A percentile compares a stretch with the other conserved stretches of the same genome.
These are phyloP conservation scores for Hyposoter dolosus DNA, from an alignment of 2,888 invertebrate genomes.

Conservation along the genomic window DNA sequence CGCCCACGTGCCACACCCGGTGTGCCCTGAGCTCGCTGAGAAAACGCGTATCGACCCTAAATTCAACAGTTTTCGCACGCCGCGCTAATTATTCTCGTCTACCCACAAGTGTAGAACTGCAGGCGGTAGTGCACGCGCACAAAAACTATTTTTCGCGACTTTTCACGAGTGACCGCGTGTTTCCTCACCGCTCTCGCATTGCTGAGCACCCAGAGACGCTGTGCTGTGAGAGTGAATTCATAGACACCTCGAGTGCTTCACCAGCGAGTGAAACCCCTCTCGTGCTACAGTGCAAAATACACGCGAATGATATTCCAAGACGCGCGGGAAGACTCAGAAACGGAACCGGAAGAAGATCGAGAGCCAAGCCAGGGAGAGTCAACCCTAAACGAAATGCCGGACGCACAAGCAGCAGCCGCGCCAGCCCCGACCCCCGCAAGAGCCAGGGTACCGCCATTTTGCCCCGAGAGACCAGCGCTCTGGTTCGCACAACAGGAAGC, in stretches of 20 bases:
- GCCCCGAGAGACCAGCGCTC: constrained; percentile 14
- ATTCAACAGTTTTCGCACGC: background rate
- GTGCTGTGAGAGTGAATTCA: constrained; percentile 29
- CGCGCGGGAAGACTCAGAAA: background rate
- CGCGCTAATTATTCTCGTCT: background rate
- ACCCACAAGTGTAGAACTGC: background rate
- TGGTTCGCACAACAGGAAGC: constrained; percentile 45
- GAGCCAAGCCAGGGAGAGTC: background rate
- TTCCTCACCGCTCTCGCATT: constrained; percentile 6
- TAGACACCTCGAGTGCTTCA: background rate
- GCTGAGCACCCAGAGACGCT: constrained; percentile 45
- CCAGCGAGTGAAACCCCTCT: background rate
- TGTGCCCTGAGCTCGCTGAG: background rate
- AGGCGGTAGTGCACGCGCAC: background rate
- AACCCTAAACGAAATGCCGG: background rate
- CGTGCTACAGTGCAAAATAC: background rate
- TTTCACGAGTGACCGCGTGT: constrained; percentile 6
- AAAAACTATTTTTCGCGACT: background rate
- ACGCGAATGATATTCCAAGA: background rate
- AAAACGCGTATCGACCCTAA: background rate
- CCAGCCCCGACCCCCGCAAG: background rate
- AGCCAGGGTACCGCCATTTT: constrained; percentile 7
- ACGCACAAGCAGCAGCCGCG: background rate
- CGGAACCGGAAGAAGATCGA: background rate
- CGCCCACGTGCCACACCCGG: background rate